Conservation (phyloP, 1,140 invertebrate genomes). For the Parapsyche elsis region DNA sequence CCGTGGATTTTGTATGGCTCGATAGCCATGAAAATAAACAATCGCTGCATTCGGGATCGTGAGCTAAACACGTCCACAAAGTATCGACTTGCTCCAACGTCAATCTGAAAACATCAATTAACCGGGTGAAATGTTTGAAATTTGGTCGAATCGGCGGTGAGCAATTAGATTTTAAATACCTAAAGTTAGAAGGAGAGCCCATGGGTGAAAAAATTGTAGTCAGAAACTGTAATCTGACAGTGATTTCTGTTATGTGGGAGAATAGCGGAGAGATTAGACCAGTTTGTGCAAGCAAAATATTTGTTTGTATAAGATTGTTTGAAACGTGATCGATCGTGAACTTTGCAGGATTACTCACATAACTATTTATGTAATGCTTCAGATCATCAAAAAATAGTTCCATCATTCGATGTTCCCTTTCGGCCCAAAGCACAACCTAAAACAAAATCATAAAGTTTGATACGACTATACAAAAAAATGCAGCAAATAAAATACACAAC, state of each 20-base stretch:
- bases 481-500: too few species aligned
- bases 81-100: slow-evolving; percentile 90
- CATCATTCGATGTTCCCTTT: slow-evolving; percentile 91
- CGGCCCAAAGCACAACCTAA: slow-evolving; percentile 86
- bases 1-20: slow-evolving; percentile 89
- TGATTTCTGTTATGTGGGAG: slow-evolving; percentile 89
- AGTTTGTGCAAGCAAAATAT: slow-evolving; percentile 52
- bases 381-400: slow-evolving; percentile 90
- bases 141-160: background rate
- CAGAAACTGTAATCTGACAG: slow-evolving; percentile 90
- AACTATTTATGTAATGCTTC: slow-evolving; percentile 70
- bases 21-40: slow-evolving; percentile 93
- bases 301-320: slow-evolving; percentile 56
- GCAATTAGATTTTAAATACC: slow-evolving; percentile 63
- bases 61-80: slow-evolving; percentile 90
- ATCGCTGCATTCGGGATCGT: slow-evolving; percentile 85
- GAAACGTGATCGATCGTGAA: slow-evolving; percentile 53
- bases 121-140: slow-evolving; percentile 41
- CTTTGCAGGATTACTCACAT: slow-evolving; percentile 58
- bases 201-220: slow-evolving; percentile 91
- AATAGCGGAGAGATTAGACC: slow-evolving; percentile 69
- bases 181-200: slow-evolving; percentile 88
- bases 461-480: too few species aligned
- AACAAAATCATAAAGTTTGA: background rate
- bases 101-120: slow-evolving; percentile 69